Percentiles rank a stretch among this genome's conserved stretches.
Evolutionary conservation across 1,140 invertebrate species (phyloP).

Genomic region (Babylonia areolata): DNA sequence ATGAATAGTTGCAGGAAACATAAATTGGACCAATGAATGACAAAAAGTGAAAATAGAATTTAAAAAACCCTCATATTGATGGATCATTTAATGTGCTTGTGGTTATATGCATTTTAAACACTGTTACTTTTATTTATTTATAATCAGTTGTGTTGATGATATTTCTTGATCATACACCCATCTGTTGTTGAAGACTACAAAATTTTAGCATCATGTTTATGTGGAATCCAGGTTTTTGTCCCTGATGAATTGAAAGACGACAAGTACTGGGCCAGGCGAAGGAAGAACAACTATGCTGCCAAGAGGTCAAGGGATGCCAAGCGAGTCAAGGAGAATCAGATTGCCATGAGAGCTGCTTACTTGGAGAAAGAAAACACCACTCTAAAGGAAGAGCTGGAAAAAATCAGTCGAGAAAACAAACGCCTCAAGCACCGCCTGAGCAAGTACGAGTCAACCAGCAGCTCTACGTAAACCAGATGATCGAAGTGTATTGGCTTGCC

Average conservation of each 20-base stretch:
- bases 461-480: neutral
- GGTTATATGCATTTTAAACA: no score
- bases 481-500: no score
- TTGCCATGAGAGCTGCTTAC: constrained; percentile 94
- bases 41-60: no score
- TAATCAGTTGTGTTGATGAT: no score
- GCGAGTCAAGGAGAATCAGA: constrained; percentile 98
- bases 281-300: constrained; percentile 99
- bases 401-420: constrained; percentile 92
- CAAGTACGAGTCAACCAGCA: constrained; percentile 66
- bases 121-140: no score
- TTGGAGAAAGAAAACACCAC: constrained; percentile 89
- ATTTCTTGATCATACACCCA: no score
- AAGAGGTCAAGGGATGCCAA: constrained; percentile 96
- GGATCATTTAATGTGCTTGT: no score
- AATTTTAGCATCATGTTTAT: no score
- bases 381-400: constrained; percentile 70
- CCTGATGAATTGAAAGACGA: constrained; percentile 97
- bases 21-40: no score
- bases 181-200: no score
- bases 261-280: constrained; percentile 96
- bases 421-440: constrained; percentile 88
- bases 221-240: constrained; percentile 86
- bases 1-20: no score
- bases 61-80: no score